Evolutionary conservation across 2,113 vertebrate species (phyloP).

Genomic region (Hydrochoerus hydrochaeris): DNA sequence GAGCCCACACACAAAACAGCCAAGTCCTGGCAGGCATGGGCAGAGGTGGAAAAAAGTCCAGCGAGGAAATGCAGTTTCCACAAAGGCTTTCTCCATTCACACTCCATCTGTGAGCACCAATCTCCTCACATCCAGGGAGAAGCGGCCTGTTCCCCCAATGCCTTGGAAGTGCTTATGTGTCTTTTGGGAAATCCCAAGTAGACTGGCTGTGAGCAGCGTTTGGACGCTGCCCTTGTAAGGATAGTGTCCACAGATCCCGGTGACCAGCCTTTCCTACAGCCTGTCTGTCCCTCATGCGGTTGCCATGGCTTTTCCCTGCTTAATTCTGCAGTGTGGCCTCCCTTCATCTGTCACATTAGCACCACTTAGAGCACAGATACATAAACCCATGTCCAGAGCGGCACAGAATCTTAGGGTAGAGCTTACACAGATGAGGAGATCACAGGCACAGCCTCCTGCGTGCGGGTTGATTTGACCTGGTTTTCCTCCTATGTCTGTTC

Average conservation of each 20-base stretch:
- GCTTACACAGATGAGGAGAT: background rate
- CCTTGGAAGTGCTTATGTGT: background rate
- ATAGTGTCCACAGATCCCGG: accelerated
- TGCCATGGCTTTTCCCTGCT: background rate
- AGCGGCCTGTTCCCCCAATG: background rate
- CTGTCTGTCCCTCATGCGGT: accelerated
- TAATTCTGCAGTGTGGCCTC: background rate
- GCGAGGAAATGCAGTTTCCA: background rate
- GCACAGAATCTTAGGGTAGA: background rate
- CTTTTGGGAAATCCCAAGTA: background rate
- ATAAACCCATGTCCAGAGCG: background rate
- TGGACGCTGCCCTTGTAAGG: background rate
- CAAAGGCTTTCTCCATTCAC: background rate
- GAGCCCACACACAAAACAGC: constrained; percentile 72
- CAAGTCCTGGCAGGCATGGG: constrained; percentile 65
- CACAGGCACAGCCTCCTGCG: background rate
- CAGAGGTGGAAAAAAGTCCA: constrained; percentile 64
- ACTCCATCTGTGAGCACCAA: background rate
- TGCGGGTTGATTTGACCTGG: background rate
- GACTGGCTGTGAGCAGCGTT: background rate
- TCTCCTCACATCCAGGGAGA: background rate
- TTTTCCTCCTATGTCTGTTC: background rate
- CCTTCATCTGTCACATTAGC: background rate
- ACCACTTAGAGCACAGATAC: background rate
- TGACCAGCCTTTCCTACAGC: background rate